Evolutionary conservation across 2,888 invertebrate species (phyloP), one percentile per base, ranked within the genome.

Genomic region (Polyommatus icarus): DNA sequence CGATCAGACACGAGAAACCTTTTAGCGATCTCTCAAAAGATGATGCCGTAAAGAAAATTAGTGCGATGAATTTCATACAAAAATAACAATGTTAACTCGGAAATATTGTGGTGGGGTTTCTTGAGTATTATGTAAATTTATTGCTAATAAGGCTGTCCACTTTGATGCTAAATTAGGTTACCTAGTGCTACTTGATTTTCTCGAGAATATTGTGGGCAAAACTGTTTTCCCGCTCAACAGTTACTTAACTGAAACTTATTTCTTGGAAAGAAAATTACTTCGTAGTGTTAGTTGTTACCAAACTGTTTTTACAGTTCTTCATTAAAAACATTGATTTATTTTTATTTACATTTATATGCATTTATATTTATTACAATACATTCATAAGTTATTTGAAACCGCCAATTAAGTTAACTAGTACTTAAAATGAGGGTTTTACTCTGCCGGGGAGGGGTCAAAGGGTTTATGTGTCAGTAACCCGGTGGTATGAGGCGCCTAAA

Each of bases 1-100:
- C 67, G 67, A 67, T 67, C 29, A 67, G 67, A 67, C 67, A 67
- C 29, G 29, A 67, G 29, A 67, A 67, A 67, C 67, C 29, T 67
- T 67, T 67, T 67, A 67, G 29, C 29, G 67, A 29, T 67, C 29
- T 32, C 32, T 32, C 15, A 32, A 67, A 67, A 67, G 32, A 29
- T 7, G 15, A 67, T 1, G 15, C 29, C 67, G 32, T 67, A 32
- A 67, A 67, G 67, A 67, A 67, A 67, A 67, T 67, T 67, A 29
- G 67, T 29, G 1, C 12, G 29, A 67, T 18, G 67, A 67, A 32
- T 67, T 32, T 67, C 67, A 67, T 67, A 32, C 67, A 67, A 29
- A 67, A 67, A 67, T 32, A 67, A 67, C 67, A 67, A 29, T 32
- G 32, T 32, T 67, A 67, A 67, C 67, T 15, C 10, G 4, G 12